phyloP scores from a whole-genome alignment of 2,113 vertebrate genomes.

The Cricetomys ansorgei region DNA sequence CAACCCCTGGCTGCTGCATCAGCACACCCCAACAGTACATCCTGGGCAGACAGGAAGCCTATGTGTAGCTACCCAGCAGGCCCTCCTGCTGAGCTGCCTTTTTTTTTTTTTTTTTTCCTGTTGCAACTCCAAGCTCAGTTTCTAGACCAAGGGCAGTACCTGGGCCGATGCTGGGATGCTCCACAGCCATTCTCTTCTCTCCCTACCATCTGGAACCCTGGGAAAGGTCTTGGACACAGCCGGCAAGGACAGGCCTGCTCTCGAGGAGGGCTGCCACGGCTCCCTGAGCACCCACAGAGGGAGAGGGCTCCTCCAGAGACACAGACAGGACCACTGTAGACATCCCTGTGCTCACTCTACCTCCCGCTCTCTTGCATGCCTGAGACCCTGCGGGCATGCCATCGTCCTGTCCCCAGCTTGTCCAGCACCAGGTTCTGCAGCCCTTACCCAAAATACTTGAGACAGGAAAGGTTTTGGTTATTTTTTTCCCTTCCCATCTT shows the following conservation, averaged over 20 bases:
- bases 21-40: neutral
- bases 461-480: neutral
- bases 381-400: neutral
- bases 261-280: neutral
- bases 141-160: neutral
- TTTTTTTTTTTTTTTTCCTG: too few species aligned
- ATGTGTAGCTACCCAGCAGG: too few species aligned
- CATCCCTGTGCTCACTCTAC: neutral
- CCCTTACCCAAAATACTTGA: neutral
- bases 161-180: too few species aligned
- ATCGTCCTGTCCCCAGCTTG: neutral
- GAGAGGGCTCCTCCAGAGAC: neutral
- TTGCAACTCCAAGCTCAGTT: neutral
- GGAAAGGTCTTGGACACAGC: neutral
- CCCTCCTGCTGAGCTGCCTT: neutral
- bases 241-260: neutral
- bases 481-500: neutral
- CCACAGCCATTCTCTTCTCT: neutral
- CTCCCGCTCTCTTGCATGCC: fast-evolving
- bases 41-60: neutral
- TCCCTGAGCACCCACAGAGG: neutral
- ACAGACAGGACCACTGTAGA: neutral
- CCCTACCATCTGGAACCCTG: neutral
- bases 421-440: neutral
- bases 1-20: neutral